Conservation (phyloP, 2,113 vertebrate species). For the Scopus umbretta region DNA sequence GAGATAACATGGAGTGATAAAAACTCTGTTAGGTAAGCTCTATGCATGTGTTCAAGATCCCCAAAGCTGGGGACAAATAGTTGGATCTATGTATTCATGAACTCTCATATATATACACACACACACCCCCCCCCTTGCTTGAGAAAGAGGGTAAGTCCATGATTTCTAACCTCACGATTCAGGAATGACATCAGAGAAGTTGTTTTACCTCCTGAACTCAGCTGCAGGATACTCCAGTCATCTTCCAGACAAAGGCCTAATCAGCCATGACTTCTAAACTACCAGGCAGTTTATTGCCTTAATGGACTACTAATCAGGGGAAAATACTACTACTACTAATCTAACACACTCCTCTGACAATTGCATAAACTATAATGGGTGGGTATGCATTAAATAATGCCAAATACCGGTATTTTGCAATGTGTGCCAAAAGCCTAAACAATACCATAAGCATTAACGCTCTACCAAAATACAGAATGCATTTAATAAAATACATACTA, state of each 20-base stretch:
- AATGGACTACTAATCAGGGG: background rate
- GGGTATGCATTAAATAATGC: background rate
- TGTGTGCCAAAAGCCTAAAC: background rate
- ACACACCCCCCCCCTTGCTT: too few species aligned
- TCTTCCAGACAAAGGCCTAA: background rate
- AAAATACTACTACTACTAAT: too few species aligned
- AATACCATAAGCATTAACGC: background rate
- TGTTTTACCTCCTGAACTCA: background rate
- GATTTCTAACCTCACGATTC: background rate
- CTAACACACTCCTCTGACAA: background rate
- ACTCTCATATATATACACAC: background rate
- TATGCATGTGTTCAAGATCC: background rate
- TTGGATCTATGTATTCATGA: background rate
- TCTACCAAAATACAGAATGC: background rate
- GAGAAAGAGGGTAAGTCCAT: background rate
- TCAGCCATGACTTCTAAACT: background rate
- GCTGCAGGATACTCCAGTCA: background rate
- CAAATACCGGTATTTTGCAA: background rate
- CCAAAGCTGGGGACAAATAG: background rate
- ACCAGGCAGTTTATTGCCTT: background rate
- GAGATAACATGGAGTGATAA: background rate
- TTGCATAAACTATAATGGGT: background rate
- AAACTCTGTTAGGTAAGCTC: background rate
- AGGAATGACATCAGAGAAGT: background rate
- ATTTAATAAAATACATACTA: background rate